A percentile compares a stretch with the other conserved stretches of the same genome.
Evolutionary conservation across 2,797 vertebrate genomes (phyloP).

Genomic region (Xerus rutilus): DNA sequence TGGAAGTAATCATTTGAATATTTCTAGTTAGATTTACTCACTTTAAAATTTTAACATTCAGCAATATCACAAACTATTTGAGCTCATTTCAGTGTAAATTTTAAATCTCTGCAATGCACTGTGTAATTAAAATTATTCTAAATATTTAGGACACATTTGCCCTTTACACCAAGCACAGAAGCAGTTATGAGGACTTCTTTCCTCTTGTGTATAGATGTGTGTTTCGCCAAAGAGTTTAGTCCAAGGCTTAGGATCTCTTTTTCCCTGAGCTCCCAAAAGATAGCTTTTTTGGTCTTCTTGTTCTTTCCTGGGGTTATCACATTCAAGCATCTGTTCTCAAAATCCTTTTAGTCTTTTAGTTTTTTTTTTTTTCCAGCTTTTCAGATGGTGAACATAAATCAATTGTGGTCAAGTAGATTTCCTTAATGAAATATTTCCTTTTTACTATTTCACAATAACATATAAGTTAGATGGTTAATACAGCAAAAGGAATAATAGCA

Average conservation of each 20-base stretch:
- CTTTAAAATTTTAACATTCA: constrained; percentile 44
- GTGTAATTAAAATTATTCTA: background rate
- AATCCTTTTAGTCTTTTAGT: background rate
- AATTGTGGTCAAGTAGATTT: constrained; percentile 12
- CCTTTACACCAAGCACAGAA: background rate
- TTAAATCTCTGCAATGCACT: background rate
- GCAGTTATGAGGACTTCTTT: background rate
- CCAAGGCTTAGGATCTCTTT: background rate
- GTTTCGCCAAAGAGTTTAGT: background rate
- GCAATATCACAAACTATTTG: constrained; percentile 3
- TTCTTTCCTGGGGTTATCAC: background rate
- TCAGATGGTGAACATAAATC: background rate
- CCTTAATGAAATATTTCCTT: background rate
- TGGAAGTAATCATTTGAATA: background rate
- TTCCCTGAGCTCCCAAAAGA: background rate
- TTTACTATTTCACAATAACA: background rate
- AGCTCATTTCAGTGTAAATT: background rate
- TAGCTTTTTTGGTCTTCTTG: background rate
- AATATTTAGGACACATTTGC: background rate
- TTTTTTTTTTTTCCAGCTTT: background rate
- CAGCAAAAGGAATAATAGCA: background rate
- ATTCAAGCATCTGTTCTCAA: constrained; percentile 2
- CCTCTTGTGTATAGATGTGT: background rate
- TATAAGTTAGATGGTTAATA: background rate
- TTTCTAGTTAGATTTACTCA: background rate